Evolutionary conservation across 2,797 vertebrate species (phyloP).

Genomic region (Simalia tracyae): DNA sequence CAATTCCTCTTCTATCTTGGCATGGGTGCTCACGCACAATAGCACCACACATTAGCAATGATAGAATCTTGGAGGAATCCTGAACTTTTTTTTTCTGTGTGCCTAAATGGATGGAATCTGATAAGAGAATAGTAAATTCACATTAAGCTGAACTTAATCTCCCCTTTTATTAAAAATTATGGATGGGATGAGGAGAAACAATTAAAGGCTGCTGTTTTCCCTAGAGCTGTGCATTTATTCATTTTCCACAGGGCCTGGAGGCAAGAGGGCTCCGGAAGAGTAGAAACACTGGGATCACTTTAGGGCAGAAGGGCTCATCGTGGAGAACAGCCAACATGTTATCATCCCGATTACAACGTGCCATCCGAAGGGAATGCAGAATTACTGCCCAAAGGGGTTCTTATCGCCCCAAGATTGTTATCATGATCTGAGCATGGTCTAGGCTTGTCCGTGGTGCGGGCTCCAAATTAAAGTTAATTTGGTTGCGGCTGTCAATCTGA

Average conservation of each 20-base stretch:
- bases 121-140: neutral
- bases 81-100: neutral
- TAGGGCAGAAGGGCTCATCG: neutral
- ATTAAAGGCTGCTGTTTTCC: neutral
- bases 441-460: neutral
- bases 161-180: neutral
- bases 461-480: constrained; percentile 3
- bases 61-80: neutral
- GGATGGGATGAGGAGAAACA: neutral
- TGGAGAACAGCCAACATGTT: neutral
- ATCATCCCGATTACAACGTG: neutral
- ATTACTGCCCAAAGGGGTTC: neutral
- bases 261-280: neutral
- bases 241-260: neutral
- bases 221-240: too few species aligned
- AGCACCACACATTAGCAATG: neutral
- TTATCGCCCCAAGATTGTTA: neutral
- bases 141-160: neutral
- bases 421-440: neutral
- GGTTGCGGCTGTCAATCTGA: neutral
- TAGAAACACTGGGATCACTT: neutral
- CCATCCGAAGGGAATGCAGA: neutral
- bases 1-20: neutral
- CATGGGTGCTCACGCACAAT: neutral
- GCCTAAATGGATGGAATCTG: neutral